A percentile compares a stretch with the other conserved stretches of the same genome.
Evolutionary conservation across 2,888 invertebrate species (phyloP).

Genomic region (Bugulina stolonifera): DNA sequence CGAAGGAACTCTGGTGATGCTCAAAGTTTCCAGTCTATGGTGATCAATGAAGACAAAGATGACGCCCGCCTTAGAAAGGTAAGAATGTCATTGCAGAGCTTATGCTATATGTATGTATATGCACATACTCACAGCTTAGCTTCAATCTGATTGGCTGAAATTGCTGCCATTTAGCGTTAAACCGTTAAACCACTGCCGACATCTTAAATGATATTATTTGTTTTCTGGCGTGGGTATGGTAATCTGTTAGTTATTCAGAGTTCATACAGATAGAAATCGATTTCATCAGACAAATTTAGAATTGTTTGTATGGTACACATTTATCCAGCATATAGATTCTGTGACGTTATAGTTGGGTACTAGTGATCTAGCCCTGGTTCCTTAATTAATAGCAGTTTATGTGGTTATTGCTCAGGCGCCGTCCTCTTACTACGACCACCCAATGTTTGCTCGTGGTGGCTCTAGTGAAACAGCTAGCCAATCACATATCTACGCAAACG

Average conservation of each 20-base stretch:
- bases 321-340: too few species aligned
- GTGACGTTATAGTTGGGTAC: too few species aligned
- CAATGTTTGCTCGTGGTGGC: constrained; percentile 17
- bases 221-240: too few species aligned
- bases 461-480: not conserved
- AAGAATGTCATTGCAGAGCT: not conserved
- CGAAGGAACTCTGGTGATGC: constrained; percentile 7
- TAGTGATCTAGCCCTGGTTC: not conserved
- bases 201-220: too few species aligned
- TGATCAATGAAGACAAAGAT: constrained; percentile 12
- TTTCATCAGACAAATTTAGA: too few species aligned
- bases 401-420: constrained; percentile 2
- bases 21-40: constrained; percentile 11
- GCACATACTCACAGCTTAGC: too few species aligned
- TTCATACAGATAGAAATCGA: too few species aligned
- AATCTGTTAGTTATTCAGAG: too few species aligned
- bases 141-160: too few species aligned
- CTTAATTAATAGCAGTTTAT: not conserved
- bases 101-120: not conserved
- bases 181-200: too few species aligned
- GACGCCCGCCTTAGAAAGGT: constrained; percentile 5
- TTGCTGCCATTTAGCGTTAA: too few species aligned
- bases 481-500: constrained; percentile 9
- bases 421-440: constrained; percentile 25
- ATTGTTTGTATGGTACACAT: too few species aligned